A percentile compares a stretch with the other conserved stretches of the same genome.
Evolutionary conservation across 2,797 vertebrate species (phyloP).

Genomic region (Sitta carolinensis): DNA sequence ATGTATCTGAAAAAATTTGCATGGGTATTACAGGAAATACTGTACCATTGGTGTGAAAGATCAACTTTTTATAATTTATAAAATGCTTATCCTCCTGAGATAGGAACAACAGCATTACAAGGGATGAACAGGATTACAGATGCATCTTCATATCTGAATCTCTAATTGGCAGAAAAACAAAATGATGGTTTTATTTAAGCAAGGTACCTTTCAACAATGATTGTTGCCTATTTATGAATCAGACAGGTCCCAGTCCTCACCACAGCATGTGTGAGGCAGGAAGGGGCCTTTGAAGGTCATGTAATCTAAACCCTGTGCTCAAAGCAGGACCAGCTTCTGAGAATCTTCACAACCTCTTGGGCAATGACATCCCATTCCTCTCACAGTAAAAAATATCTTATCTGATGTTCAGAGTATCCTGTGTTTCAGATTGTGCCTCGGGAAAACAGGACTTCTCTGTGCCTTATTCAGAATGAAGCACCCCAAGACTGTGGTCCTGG

Average conservation of each 20-base stretch:
- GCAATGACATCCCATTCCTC: background rate
- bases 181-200: background rate
- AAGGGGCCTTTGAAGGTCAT: background rate
- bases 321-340: background rate
- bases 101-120: background rate
- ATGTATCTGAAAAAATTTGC: background rate
- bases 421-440: background rate
- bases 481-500: background rate
- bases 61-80: background rate
- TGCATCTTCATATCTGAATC: background rate
- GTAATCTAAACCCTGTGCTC: accelerated
- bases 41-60: background rate
- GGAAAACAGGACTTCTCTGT: background rate
- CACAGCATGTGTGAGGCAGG: background rate
- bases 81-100: accelerated
- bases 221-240: background rate
- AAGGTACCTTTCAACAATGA: background rate
- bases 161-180: background rate
- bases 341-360: background rate
- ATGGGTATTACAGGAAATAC: background rate
- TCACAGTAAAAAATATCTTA: background rate
- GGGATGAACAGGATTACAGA: background rate
- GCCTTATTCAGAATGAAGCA: background rate
- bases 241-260: background rate
- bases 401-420: background rate